Percentiles rank a stretch among this genome's conserved stretches.
Conservation (phyloP, 2,797 vertebrate genomes). For the Paratrypauchen microcephalus region DNA sequence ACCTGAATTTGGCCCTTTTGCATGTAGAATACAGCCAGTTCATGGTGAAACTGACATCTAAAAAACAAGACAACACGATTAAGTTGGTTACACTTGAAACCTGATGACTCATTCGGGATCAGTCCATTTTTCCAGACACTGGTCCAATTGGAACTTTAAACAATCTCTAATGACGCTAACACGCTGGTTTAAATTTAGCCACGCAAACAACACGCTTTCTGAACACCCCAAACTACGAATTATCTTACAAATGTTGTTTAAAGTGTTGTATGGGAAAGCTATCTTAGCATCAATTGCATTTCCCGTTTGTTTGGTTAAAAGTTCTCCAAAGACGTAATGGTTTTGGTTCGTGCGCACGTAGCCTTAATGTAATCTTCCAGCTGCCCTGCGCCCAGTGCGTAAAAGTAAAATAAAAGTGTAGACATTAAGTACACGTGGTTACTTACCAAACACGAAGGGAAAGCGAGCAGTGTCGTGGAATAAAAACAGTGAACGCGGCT, state of each 20-base stretch:
- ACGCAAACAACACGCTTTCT: not conserved
- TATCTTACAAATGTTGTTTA: not conserved
- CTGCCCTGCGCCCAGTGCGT: not conserved
- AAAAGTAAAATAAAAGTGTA: not conserved
- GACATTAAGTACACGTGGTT: not conserved
- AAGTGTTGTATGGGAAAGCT: not conserved
- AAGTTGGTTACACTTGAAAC: not conserved
- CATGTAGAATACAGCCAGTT: not conserved
- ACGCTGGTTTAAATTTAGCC: no score
- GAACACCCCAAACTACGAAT: not conserved
- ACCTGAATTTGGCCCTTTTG: not conserved
- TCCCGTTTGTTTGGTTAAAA: not conserved
- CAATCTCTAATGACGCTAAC: not conserved
- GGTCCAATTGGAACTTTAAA: not conserved
- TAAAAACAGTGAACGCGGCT: not conserved
- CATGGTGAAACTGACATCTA: not conserved
- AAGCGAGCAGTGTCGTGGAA: not conserved
- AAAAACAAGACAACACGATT: not conserved
- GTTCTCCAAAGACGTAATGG: not conserved
- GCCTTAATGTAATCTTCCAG: not conserved
- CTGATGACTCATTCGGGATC: not conserved
- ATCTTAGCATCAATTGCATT: not conserved
- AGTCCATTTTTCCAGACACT: not conserved
- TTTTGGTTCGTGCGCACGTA: not conserved
- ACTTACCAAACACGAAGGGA: not conserved